Evolutionary conservation across 2,113 vertebrate genomes (phyloP), one percentile per base, ranked within the genome.

Genomic region (Pimephales promelas): DNA sequence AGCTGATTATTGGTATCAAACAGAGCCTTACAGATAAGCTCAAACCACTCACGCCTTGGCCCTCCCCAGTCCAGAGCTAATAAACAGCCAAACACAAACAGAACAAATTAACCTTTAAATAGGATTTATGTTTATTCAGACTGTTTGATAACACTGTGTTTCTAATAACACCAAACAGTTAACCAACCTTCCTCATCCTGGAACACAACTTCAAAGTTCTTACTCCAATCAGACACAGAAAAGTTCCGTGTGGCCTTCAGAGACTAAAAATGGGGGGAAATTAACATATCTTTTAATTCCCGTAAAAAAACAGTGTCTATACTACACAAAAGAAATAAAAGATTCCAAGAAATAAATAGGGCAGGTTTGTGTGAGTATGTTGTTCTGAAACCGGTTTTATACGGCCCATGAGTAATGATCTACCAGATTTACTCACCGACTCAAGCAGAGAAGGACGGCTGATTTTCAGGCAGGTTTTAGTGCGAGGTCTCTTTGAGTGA

Each of bases 141-240:
- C 34, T 49, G 3, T 31, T 40, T 52, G 28, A 20, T 10, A 52
- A 45, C 13, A 22, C 20, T 49, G 3, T 31, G 1, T n/a, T 71
- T 14, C 8, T 18, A 22, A 20, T 20, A 43, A 28, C 47, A n/a
- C 8, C 54, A 61, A 24, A 40, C 2, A 24, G 36, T 78, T 40
- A 43, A 91, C 93, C 93, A 86, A 98, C 98, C 98, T 96, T 99
- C 98, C 89, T 99, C 98, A 88, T 99, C 97, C 88, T 97, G 97
- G 89, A 99, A 99, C 92, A 98, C 92, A 11, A 99, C 96, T 93
- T 99, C 98, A 86, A 99, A 98, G 93, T 97, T 99, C 93, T 98
- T 99, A 92, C 96, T 97, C 98, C 98, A 99, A 89, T 99, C 98
- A 26, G 97, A 98, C 90, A 97, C 94, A 0, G 98, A 99, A 92